Percentiles rank a stretch among this genome's conserved stretches.
Conservation (phyloP, 2,888 invertebrate genomes). For the Leptopilina syphax region DNA sequence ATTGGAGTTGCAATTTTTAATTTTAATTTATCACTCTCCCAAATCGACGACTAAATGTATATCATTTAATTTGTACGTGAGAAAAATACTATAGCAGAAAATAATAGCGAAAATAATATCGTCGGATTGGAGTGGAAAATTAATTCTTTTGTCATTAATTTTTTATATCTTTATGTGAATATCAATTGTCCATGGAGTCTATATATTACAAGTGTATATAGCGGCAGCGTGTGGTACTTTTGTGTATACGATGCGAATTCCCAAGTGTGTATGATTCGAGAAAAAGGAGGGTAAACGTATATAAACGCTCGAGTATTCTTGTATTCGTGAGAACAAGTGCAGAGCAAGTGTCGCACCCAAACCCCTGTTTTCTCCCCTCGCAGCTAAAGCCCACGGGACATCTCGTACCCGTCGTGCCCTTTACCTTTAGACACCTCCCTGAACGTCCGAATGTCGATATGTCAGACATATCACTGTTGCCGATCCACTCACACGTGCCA, state of each 20-base stretch:
- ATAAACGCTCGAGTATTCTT: constrained; percentile 48
- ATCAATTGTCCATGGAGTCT: not conserved
- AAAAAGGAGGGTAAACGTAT: not conserved
- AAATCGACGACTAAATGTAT: too few species aligned
- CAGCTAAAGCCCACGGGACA: constrained; percentile 20
- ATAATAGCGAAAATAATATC: not conserved
- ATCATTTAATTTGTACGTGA: not conserved
- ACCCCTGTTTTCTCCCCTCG: not conserved
- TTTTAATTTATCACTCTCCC: too few species aligned
- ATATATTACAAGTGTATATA: constrained; percentile 11
- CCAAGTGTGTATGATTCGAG: constrained; percentile 50
- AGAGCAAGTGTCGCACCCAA: constrained; percentile 46
- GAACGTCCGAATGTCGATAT: constrained; percentile 38
- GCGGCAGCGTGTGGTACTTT: constrained; percentile 54
- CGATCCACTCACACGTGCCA: constrained; percentile 25
- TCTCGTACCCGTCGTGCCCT: constrained; percentile 5
- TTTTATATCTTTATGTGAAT: too few species aligned
- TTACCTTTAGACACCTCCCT: constrained; percentile 28
- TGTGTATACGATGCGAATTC: constrained; percentile 49
- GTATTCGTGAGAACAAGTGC: constrained; percentile 60
- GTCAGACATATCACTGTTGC: constrained; percentile 28
- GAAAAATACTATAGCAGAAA: not conserved
- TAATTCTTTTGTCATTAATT: too few species aligned
- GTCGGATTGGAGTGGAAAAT: too few species aligned
- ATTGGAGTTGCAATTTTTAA: too few species aligned